Base-by-base conservation (phyloP, 2,888 invertebrate species). In the Thumatha senex region DNA sequence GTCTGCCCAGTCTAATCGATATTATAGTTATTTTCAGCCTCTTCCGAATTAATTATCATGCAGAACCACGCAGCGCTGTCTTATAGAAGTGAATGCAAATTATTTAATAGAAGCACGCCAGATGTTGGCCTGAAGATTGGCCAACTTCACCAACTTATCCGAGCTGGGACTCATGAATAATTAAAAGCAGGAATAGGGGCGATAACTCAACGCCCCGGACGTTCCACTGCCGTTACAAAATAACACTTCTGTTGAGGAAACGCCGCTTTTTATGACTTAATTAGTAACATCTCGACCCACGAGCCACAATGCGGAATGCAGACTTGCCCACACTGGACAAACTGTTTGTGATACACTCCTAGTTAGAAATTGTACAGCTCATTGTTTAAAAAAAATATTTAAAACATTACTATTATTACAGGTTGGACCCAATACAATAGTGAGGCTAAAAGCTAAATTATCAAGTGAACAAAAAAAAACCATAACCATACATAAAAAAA, bases 231-330 rank as follows among this genome's bases (percentile, higher is more conserved):
- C 71, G 74, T 77, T 78, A 78, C 80, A 73, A 74, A 78, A 80
- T 79, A 83, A 80, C 82, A 80, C 79, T 82, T 80, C 74, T 69
- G 73, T 68, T 61, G 72, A 78, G 80, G 80, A 79, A 81, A 76
- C 63, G 70, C 72, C 73, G 71, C 68, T 84, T 86, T 87, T 87
- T 86, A 86, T 78, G 76, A 75, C 82, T 86, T 86, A 86, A 87
- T 87, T 87, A 85, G 86, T 73, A 76, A 78, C 82, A 84, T 84
- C 85, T 80, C 76, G 59, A 62, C 65, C 68, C 72, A 62, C 56
- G 65, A 67, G 66, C 69, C 63, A 59, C 61, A 53, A 43, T 47
- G 40, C 51, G 55, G 63, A 62, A 56, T 60, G 53, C 10, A 31
- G 31, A 5, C 31, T 31, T 31, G 11, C 4, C 31, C 48, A 8